Evolutionary conservation across 1,140 invertebrate species (phyloP).

Genomic region (Hylaeus volcanicus): DNA sequence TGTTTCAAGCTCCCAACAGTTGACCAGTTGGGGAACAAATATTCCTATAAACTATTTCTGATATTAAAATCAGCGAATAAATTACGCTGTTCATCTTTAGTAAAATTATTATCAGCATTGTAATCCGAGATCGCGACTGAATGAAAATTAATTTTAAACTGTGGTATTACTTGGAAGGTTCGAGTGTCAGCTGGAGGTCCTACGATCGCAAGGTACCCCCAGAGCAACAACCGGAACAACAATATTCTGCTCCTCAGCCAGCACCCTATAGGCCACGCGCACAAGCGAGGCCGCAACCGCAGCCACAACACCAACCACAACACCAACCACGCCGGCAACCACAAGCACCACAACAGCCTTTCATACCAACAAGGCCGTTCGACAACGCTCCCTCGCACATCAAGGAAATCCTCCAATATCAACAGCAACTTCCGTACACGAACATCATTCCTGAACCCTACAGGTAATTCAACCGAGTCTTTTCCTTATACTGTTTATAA

Average conservation of each 20-base stretch:
- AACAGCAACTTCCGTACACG: slow-evolving; percentile 74
- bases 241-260: slow-evolving; percentile 69
- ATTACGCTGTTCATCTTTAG: too few species aligned
- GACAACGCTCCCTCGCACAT: slow-evolving; percentile 74
- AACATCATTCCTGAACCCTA: slow-evolving; percentile 76
- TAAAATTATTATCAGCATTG: too few species aligned
- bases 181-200: slow-evolving; percentile 76
- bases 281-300: slow-evolving; percentile 60
- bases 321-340: slow-evolving; percentile 40
- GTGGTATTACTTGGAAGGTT: slow-evolving; percentile 59
- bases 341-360: slow-evolving; percentile 59
- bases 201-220: slow-evolving; percentile 63
- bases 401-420: slow-evolving; percentile 74
- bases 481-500: neutral
- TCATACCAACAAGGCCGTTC: slow-evolving; percentile 60
- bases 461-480: slow-evolving; percentile 62
- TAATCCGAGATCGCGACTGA: too few species aligned
- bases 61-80: too few species aligned
- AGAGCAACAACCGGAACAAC: slow-evolving; percentile 40
- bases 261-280: slow-evolving; percentile 67
- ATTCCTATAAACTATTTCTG: too few species aligned
- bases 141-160: neutral
- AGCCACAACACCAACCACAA: slow-evolving; percentile 45
- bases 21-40: too few species aligned
- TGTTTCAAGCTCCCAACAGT: too few species aligned